A percentile compares a stretch with the other conserved stretches of the same genome.
These are phyloP conservation scores for Phalacrocorax carbo DNA, from an alignment of 2,113 vertebrate species.

Conservation along the genomic window DNA sequence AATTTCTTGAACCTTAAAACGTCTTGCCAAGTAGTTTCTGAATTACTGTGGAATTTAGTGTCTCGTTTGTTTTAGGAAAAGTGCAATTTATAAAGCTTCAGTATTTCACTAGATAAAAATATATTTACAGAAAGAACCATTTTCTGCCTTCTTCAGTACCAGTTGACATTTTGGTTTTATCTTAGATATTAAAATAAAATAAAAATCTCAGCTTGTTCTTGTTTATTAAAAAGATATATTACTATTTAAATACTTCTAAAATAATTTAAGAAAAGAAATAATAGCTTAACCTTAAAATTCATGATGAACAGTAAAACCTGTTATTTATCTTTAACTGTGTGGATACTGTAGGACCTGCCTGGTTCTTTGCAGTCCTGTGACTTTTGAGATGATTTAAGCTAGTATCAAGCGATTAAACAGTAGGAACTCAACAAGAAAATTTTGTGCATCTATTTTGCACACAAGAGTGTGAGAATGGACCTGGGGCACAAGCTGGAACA, in stretches of 20 bases:
- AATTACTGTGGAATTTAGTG: not conserved
- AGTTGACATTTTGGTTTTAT: conserved; percentile 34
- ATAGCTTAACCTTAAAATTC: conserved; percentile 20
- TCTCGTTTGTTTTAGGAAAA: conserved; percentile 2
- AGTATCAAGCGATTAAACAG: not conserved
- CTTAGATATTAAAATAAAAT: conserved; percentile 27
- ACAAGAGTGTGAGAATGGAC: not conserved
- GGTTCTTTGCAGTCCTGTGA: not conserved
- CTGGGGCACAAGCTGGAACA: too few relatives aligned
- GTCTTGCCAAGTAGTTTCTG: not conserved
- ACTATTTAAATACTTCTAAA: conserved; percentile 14
- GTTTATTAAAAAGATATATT: conserved; percentile 24
- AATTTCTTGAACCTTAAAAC: not conserved
- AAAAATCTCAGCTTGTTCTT: conserved; percentile 10
- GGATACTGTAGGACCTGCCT: not conserved
- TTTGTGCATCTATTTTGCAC: not conserved
- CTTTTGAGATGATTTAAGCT: not conserved
- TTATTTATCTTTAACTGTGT: not conserved
- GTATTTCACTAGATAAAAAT: conserved; percentile 7
- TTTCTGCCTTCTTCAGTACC: not conserved
- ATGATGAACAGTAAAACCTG: not conserved
- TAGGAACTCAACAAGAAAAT: not conserved
- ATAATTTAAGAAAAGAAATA: not conserved
- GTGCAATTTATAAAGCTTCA: not conserved
- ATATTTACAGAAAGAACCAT: not conserved